These are phyloP conservation scores for Micrasema longulum DNA, from an alignment of 1,140 invertebrate species.

Conservation along the genomic window DNA sequence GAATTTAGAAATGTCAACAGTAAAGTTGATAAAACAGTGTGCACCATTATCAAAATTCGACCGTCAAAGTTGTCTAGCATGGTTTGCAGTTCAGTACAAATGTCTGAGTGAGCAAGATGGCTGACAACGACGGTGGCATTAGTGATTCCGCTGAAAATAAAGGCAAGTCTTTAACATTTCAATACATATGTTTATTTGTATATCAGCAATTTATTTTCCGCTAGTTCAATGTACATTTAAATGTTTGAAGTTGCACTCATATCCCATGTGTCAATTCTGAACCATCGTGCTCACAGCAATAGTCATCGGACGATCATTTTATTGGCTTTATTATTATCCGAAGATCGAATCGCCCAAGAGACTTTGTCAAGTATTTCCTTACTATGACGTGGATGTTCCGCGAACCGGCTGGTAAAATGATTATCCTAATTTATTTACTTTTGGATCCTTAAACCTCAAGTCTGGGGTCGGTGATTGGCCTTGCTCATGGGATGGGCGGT, in stretches of 20 bases:
- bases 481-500: slow-evolving; percentile 41
- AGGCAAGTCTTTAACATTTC: slow-evolving; percentile 37
- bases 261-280: slow-evolving; percentile 14
- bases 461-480: slow-evolving; percentile 31
- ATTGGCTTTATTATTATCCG: slow-evolving; percentile 42
- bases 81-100: slow-evolving; percentile 45
- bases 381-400: slow-evolving; percentile 24
- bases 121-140: slow-evolving; percentile 47
- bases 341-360: slow-evolving; percentile 4
- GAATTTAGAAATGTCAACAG: background rate
- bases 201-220: slow-evolving; percentile 3
- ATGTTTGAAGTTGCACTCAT: background rate
- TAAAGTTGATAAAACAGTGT: slow-evolving; percentile 25
- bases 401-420: slow-evolving; percentile 10
- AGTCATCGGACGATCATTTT: slow-evolving; percentile 39
- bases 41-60: slow-evolving; percentile 7
- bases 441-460: background rate
- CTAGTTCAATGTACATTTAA: background rate
- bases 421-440: background rate
- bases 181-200: slow-evolving; percentile 7
- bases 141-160: slow-evolving; percentile 42
- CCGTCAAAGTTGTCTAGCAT: slow-evolving; percentile 38
- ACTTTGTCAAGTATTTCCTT: slow-evolving; percentile 15
- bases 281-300: slow-evolving; percentile 23
- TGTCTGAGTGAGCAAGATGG: slow-evolving; percentile 51